Evolutionary conservation across 2,888 invertebrate genomes (phyloP).

Genomic region (Lypha dubia): DNA sequence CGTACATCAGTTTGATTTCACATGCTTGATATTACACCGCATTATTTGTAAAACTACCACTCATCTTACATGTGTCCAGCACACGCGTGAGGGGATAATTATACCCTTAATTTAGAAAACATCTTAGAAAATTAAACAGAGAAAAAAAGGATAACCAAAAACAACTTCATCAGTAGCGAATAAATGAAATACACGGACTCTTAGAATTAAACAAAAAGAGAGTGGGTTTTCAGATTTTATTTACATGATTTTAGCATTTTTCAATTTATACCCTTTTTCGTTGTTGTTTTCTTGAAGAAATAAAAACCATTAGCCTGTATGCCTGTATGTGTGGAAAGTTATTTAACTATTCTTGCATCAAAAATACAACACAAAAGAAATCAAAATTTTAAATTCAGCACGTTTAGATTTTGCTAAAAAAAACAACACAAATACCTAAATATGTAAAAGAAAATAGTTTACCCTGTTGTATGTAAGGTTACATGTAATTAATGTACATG

Average conservation of each 20-base stretch:
- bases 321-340: slow-evolving; percentile 19
- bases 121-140: slow-evolving; percentile 50
- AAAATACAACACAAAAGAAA: slow-evolving; percentile 4
- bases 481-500: slow-evolving; percentile 12
- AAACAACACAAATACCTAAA: neutral
- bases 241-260: slow-evolving; percentile 18
- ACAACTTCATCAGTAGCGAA: slow-evolving; percentile 39
- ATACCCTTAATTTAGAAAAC: slow-evolving; percentile 64
- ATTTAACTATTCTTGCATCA: slow-evolving; percentile 52
- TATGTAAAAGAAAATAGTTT: neutral
- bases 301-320: neutral
- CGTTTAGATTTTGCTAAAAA: slow-evolving; percentile 15
- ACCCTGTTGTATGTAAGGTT: neutral
- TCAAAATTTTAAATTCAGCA: slow-evolving; percentile 35
- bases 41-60: slow-evolving; percentile 18
- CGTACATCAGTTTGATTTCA: slow-evolving; percentile 62
- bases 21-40: slow-evolving; percentile 54
- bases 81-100: slow-evolving; percentile 67
- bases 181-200: neutral
- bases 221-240: slow-evolving; percentile 48
- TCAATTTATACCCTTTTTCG: slow-evolving; percentile 34
- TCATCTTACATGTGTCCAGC: slow-evolving; percentile 1
- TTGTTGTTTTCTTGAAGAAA: too few relatives aligned
- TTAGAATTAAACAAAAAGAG: slow-evolving; percentile 2
- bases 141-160: slow-evolving; percentile 31